A percentile compares a stretch with the other conserved stretches of the same genome.
phyloP scores from a whole-genome alignment of 2,113 vertebrate species.

The Phalacrocorax brasilianus region DNA sequence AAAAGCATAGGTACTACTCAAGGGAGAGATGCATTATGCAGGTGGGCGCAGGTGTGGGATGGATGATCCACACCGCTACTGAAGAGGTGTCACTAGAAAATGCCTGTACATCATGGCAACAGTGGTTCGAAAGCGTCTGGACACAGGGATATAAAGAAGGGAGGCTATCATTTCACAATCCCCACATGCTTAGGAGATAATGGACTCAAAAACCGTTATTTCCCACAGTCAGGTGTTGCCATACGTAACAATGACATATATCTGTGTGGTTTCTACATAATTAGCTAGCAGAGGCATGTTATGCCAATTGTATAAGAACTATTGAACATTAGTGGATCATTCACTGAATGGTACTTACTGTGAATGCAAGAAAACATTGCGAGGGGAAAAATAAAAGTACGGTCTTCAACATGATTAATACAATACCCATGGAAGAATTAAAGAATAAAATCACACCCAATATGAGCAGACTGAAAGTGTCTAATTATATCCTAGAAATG shows the following conservation, averaged over 20 bases:
- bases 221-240: not conserved
- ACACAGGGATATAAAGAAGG: not conserved
- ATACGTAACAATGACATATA: not conserved
- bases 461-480: not conserved
- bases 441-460: not conserved
- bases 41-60: not conserved
- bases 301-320: not conserved
- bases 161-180: not conserved
- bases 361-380: not conserved
- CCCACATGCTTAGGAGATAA: not conserved
- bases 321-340: not conserved
- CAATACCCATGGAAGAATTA: not conserved
- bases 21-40: not conserved
- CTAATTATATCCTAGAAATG: constrained; percentile 11
- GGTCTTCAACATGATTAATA: not conserved
- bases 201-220: not conserved
- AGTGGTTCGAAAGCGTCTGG: not conserved
- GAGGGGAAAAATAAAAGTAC: not conserved
- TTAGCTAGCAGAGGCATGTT: not conserved
- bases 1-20: not conserved
- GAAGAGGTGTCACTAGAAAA: not conserved
- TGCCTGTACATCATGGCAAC: not conserved
- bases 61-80: not conserved
- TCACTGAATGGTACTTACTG: not conserved
- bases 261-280: not conserved